These are phyloP conservation scores for Morpho deidamia DNA, from an alignment of 2,888 invertebrate genomes.

Conservation along the genomic window DNA sequence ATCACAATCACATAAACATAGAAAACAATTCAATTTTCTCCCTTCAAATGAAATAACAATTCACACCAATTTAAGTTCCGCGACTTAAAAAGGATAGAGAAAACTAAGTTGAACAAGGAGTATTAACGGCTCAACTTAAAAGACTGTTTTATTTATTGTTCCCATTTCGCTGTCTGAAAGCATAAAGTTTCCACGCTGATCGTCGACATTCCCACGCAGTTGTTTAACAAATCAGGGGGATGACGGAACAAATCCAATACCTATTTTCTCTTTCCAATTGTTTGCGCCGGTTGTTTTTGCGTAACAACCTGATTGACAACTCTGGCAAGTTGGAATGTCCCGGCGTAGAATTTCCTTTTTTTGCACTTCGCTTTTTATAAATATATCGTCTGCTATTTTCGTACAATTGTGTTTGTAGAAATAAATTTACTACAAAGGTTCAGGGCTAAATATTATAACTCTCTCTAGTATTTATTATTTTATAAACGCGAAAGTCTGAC, in stretches of 20 bases:
- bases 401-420: slow-evolving; percentile 2
- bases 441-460: neutral
- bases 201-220: slow-evolving; percentile 22
- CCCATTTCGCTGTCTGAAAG: neutral
- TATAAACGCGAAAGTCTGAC: too few species aligned
- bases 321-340: slow-evolving; percentile 37
- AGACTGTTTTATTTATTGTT: neutral
- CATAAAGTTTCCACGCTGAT: neutral
- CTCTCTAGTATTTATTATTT: too few species aligned
- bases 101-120: neutral
- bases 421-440: slow-evolving; percentile 9
- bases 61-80: too few species aligned
- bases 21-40: too few species aligned
- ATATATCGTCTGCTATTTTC: slow-evolving; percentile 12
- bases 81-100: too few species aligned
- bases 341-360: slow-evolving; percentile 29
- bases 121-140: neutral
- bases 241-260: slow-evolving; percentile 44
- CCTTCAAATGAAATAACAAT: too few species aligned
- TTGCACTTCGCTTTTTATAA: slow-evolving; percentile 6
- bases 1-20: too few species aligned
- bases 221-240: slow-evolving; percentile 40
- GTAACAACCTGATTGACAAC: slow-evolving; percentile 38
- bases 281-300: slow-evolving; percentile 37
- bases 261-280: slow-evolving; percentile 45